Evolutionary conservation across 2,797 vertebrate genomes (phyloP).

Genomic region (Takifugu rubripes): DNA sequence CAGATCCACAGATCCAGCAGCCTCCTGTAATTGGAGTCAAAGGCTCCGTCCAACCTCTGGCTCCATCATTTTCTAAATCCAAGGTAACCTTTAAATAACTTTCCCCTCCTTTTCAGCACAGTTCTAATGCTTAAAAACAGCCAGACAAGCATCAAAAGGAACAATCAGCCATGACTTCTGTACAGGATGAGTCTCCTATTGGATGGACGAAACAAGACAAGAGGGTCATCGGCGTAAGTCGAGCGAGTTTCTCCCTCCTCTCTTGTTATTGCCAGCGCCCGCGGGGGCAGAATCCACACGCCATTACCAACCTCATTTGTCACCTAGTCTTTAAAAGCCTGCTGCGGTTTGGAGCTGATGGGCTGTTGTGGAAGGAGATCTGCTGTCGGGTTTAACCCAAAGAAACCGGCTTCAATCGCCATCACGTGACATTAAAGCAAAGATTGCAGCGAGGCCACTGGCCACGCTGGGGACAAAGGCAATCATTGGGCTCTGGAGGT

Average conservation of each 20-base stretch:
- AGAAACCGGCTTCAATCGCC: constrained; percentile 35
- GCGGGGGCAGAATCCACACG: constrained; percentile 26
- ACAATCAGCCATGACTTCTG: no score
- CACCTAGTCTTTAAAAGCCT: constrained; percentile 35
- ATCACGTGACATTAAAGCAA: constrained; percentile 27
- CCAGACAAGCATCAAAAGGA: no score
- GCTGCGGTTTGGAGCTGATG: constrained; percentile 17
- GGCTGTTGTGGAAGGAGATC: constrained; percentile 12
- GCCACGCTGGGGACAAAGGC: constrained; percentile 34
- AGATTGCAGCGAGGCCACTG: constrained; percentile 15
- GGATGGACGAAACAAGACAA: constrained; percentile 12
- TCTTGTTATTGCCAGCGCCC: constrained; percentile 26
- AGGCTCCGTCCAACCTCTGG: no score
- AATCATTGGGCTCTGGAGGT: constrained; percentile 11
- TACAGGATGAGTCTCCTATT: no score
- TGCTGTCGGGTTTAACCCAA: constrained; percentile 12
- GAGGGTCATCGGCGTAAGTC: constrained; percentile 41
- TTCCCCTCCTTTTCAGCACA: no score
- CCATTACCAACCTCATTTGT: constrained; percentile 55
- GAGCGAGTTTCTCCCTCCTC: constrained; percentile 50
- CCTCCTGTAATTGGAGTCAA: constrained; percentile 13
- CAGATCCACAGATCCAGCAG: constrained; percentile 26
- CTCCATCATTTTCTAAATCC: no score
- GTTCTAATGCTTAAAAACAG: no score
- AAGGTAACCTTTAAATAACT: no score